These are phyloP conservation scores for Microcebus ravelobensis DNA, from an alignment of 2,113 vertebrate genomes.

Conservation along the genomic window DNA sequence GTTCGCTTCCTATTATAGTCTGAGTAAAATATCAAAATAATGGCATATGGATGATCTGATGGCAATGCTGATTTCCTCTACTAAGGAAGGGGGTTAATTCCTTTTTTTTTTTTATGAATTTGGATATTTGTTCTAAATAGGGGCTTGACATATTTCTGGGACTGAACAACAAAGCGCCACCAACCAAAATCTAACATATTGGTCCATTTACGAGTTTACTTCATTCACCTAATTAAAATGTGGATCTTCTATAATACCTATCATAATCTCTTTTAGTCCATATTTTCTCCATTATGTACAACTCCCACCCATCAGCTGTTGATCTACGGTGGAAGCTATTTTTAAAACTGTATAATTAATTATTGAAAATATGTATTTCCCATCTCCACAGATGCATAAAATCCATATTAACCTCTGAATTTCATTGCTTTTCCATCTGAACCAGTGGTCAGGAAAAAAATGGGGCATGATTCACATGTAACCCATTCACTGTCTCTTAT, in stretches of 20 bases:
- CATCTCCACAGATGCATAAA: neutral
- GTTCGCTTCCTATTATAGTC: neutral
- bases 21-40: constrained; percentile 1
- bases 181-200: neutral
- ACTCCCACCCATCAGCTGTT: neutral
- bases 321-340: neutral
- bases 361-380: neutral
- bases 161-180: neutral
- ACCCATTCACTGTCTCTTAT: neutral
- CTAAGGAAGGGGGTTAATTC: neutral
- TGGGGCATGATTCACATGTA: neutral
- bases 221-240: neutral
- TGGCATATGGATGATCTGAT: neutral
- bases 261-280: neutral
- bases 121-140: neutral
- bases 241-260: neutral
- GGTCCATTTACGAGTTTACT: constrained; percentile 30
- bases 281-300: constrained; percentile 14
- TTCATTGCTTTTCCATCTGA: neutral
- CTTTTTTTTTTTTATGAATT: neutral
- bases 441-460: neutral
- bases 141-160: neutral
- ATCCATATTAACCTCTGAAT: neutral
- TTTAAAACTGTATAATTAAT: constrained; percentile 37
- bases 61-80: neutral